A percentile compares a stretch with the other conserved stretches of the same genome.
Evolutionary conservation across 2,797 vertebrate species (phyloP).

Genomic region (Novumbra hubbsi): DNA sequence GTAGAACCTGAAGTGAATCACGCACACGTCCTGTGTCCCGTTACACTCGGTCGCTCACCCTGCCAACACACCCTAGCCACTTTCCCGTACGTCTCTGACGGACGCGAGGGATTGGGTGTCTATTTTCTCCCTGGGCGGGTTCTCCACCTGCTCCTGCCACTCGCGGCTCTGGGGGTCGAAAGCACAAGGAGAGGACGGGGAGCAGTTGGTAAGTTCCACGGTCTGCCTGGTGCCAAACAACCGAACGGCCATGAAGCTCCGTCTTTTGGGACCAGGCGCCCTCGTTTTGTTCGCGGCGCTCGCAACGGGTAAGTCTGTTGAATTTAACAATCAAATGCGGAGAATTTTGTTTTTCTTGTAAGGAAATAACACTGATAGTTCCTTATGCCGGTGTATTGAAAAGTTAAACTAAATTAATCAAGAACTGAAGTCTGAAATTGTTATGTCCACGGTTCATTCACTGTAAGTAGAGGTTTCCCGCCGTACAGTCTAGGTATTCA

Average conservation of each 20-base stretch:
- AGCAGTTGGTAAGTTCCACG: not conserved
- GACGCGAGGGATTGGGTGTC: constrained; percentile 31
- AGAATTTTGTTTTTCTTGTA: not conserved
- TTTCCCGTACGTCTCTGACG: constrained; percentile 6
- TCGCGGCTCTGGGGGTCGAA: constrained; percentile 28
- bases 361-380: not conserved
- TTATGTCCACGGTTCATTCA: too few species aligned
- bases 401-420: too few species aligned
- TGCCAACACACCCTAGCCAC: not conserved
- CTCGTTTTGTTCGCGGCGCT: constrained; percentile 50
- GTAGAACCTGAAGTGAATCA: not conserved
- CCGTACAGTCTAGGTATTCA: too few species aligned
- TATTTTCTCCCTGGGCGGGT: constrained; percentile 62
- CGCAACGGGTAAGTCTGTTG: constrained; percentile 45
- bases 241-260: constrained; percentile 1
- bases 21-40: not conserved
- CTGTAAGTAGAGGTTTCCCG: too few species aligned
- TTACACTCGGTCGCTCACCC: not conserved
- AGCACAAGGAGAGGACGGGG: constrained; percentile 26
- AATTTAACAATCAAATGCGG: not conserved
- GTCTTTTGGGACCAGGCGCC: not conserved
- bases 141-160: constrained; percentile 68
- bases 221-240: not conserved
- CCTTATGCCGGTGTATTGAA: too few species aligned
- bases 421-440: too few species aligned